phyloP scores from a whole-genome alignment of 2,113 vertebrate genomes.

The Corythoichthys intestinalis region DNA sequence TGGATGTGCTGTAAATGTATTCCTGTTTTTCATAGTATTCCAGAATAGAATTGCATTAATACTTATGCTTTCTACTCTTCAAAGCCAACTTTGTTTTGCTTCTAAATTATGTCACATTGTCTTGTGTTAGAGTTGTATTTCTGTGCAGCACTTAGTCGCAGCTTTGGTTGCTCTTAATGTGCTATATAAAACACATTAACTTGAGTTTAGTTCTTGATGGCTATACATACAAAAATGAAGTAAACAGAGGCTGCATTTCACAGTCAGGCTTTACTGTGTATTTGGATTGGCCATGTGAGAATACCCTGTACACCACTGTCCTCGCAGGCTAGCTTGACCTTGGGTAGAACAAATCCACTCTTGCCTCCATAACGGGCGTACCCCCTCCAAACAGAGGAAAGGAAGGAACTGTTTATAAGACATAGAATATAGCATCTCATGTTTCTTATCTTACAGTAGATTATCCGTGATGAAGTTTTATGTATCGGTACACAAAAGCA shows the following conservation, averaged over 20 bases:
- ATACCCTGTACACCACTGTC: conserved; percentile 41
- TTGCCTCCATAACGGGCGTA: conserved; percentile 9
- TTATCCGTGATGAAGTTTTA: conserved; percentile 14
- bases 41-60: neutral
- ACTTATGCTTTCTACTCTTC: no score
- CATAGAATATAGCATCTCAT: conserved; percentile 51
- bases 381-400: conserved; percentile 33
- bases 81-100: no score
- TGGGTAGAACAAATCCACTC: conserved; percentile 36
- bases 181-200: no score
- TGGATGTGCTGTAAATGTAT: neutral
- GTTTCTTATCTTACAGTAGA: conserved; percentile 51
- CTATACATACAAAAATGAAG: neutral
- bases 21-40: neutral
- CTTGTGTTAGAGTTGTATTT: no score
- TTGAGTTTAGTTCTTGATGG: neutral
- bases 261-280: conserved; percentile 27
- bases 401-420: conserved; percentile 41
- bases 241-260: no score
- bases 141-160: no score
- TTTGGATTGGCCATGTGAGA: conserved; percentile 36
- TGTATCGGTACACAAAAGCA: conserved; percentile 27
- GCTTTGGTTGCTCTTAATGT: no score
- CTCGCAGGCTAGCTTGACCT: conserved; percentile 53
- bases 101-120: no score